Conservation (phyloP, 1,140 invertebrate genomes). For the Eumaeus atala region DNA sequence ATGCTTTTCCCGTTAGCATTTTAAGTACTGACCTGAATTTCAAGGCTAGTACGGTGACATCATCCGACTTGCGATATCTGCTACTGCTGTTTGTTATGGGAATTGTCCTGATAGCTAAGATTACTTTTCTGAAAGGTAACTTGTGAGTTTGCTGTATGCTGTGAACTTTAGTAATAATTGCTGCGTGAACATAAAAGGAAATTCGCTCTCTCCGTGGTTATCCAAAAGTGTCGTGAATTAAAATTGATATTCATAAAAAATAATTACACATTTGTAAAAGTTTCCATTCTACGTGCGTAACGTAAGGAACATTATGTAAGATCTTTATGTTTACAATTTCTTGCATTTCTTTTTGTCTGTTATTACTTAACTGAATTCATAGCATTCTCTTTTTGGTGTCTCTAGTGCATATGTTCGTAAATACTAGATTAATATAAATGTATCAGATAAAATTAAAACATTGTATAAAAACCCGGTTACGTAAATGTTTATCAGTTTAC, state of each 20-base stretch:
- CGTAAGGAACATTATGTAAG: conserved; percentile 33
- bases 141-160: conserved; percentile 27
- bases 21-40: conserved; percentile 60
- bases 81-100: conserved; percentile 33
- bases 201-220: background rate
- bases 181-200: background rate
- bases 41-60: conserved; percentile 65
- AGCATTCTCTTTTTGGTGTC: too few species aligned
- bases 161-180: background rate
- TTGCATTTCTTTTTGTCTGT: too few species aligned
- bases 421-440: too few species aligned
- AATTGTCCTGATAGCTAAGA: conserved; percentile 37
- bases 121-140: background rate
- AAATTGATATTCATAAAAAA: conserved; percentile 4
- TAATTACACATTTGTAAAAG: background rate
- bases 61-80: conserved; percentile 41
- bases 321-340: conserved; percentile 46
- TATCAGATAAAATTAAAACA: too few species aligned
- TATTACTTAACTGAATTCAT: too few species aligned
- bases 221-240: background rate
- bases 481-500: background rate
- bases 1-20: conserved; percentile 52
- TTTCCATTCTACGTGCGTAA: background rate
- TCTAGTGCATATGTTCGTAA: too few species aligned
- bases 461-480: conserved; percentile 20